Percentiles rank a stretch among this genome's conserved stretches.
These are phyloP conservation scores for Drosophila baimaii DNA, from an alignment of 1,140 invertebrate genomes.

Conservation along the genomic window DNA sequence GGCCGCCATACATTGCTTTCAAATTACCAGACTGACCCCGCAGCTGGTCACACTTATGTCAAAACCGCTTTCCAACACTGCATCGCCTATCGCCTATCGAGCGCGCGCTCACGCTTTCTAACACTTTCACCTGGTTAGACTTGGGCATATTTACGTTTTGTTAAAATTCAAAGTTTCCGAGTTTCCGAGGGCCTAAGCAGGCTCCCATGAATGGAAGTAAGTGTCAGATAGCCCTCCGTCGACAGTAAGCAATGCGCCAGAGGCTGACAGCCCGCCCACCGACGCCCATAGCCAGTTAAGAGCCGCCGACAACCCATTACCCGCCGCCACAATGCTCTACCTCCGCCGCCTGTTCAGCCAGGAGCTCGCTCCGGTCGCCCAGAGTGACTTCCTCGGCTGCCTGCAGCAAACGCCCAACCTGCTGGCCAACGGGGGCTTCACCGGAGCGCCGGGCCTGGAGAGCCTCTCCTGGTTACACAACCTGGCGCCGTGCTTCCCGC, in stretches of 20 bases:
- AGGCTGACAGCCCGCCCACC: not conserved
- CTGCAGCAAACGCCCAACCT: constrained; percentile 66
- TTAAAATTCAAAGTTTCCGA: constrained; percentile 9
- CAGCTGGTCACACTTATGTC: too few species aligned
- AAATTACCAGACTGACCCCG: too few species aligned
- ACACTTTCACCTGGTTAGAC: not conserved
- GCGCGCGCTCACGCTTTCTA: not conserved
- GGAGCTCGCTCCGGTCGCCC: constrained; percentile 61
- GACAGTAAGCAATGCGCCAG: constrained; percentile 32
- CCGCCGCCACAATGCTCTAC: constrained; percentile 59
- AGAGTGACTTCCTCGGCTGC: constrained; percentile 66
- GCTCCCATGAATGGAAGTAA: constrained; percentile 41
- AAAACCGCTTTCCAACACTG: not conserved
- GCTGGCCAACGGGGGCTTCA: constrained; percentile 45
- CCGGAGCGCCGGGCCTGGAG: constrained; percentile 64
- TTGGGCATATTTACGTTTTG: constrained; percentile 24
- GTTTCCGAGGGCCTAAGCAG: not conserved
- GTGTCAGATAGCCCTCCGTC: not conserved
- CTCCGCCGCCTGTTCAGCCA: constrained; percentile 76
- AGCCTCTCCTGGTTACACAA: constrained; percentile 88
- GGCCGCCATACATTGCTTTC: too few species aligned
- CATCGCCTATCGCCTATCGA: not conserved
- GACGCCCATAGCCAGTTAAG: constrained; percentile 11
- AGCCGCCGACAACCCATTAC: not conserved
- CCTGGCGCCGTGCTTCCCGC: constrained; percentile 89